Base-by-base conservation (phyloP, 2,113 vertebrate species). In the Catharus bicknelli region DNA sequence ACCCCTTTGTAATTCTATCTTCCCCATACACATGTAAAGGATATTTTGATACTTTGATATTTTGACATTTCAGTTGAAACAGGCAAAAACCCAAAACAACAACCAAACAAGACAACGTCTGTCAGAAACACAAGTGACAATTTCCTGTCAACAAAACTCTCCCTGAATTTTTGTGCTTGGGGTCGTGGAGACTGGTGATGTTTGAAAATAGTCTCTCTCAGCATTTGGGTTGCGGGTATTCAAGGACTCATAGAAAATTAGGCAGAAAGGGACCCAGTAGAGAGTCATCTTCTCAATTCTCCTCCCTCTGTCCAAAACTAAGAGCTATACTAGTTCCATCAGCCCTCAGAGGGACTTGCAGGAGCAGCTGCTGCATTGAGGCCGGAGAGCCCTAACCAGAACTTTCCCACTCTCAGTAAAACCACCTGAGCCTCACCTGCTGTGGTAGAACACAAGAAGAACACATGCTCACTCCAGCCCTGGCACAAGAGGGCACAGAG, bases 1-100 rank as follows among this genome's bases (percentile, higher is more conserved):
- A 53, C 5, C 55, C 32, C 45, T 57, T 23, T 81, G 30, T 55
- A 81, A 90, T 84, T 88, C 34, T 38, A 15, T 72, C 53, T 90
- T 94, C 40, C 12, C 64, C 29, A 21, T 64, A 67, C 9, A 67
- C 30, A 40, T 13, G 23, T 42, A 64, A 73, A 83, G 21, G 20
- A 47, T 83, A 88, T 70, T 74, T 88, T 74, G 38, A 47, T 83
- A 87, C 63, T 74, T 88, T 74, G 38, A 29, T 74, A 67, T 67
- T 70, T 91, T 67, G 80, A 55, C 18, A 86, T 84, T 90, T 90
- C 42, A 38, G 9, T 58, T 81, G 61, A 74, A 90, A 72, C 8
- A 38, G 38, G 19, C 7, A 68, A 66, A 79, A 78, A 54, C 3
- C 3, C 3, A 66, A 57, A 92, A 8, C 17, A 68, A 42, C 23